These are phyloP conservation scores for Apeltes quadracus DNA, from an alignment of 2,113 vertebrate genomes.

Conservation along the genomic window DNA sequence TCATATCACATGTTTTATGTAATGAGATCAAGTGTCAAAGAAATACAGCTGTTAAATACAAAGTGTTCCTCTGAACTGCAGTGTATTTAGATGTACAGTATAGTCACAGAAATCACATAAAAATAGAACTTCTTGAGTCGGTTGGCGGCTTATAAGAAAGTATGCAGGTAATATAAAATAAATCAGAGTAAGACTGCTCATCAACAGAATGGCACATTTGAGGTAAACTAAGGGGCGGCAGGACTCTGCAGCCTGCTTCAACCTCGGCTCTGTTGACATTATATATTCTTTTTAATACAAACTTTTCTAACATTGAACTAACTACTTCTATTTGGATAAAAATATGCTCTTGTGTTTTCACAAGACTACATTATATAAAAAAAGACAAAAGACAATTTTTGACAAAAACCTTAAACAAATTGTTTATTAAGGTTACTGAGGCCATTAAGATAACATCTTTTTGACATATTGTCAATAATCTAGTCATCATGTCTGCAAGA, in stretches of 20 bases:
- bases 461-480: background rate
- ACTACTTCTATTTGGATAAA: background rate
- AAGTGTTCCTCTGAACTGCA: no score
- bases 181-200: no score
- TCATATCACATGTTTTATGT: background rate
- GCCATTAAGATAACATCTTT: background rate
- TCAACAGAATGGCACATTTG: no score
- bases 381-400: background rate
- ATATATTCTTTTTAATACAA: background rate
- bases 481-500: background rate
- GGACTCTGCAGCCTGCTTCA: no score
- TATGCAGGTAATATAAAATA: no score
- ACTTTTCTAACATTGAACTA: background rate
- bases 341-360: background rate
- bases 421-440: background rate
- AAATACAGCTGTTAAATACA: background rate
- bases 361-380: background rate
- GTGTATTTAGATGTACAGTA: no score
- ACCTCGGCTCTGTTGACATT: no score
- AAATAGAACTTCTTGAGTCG: no score
- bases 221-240: no score
- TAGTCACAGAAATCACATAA: no score
- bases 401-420: background rate
- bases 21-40: background rate
- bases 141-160: no score